These are phyloP conservation scores for Sigmodon hispidus DNA, from an alignment of 2,113 vertebrate species.

Conservation along the genomic window DNA sequence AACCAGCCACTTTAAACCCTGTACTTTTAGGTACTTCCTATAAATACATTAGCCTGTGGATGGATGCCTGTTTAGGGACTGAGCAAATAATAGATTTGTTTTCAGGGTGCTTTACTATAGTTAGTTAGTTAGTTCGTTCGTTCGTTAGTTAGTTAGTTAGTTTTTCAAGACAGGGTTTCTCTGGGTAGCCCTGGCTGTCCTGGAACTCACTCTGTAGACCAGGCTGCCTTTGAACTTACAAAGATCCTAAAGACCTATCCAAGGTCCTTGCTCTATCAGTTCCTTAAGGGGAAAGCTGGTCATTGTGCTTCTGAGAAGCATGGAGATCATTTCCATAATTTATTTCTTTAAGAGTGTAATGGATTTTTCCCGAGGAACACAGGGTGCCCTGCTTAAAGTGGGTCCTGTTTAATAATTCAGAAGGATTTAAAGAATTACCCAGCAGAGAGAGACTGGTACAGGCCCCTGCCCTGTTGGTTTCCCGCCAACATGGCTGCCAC, in stretches of 20 bases:
- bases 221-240: neutral
- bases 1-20: neutral
- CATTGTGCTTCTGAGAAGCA: constrained; percentile 52
- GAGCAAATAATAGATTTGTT: constrained; percentile 30
- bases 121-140: too few relatives aligned
- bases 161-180: neutral
- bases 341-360: constrained; percentile 59
- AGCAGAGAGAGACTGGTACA: neutral
- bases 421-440: constrained; percentile 26
- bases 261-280: neutral
- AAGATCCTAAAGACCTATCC: neutral
- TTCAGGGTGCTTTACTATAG: neutral
- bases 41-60: neutral
- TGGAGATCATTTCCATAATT: constrained; percentile 54
- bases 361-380: constrained; percentile 40
- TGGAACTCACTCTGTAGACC: neutral
- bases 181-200: neutral
- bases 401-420: constrained; percentile 61
- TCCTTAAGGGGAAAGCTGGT: constrained; percentile 50
- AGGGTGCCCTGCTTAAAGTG: constrained; percentile 31
- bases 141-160: neutral
- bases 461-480: neutral
- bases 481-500: neutral
- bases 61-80: neutral
- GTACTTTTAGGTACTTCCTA: neutral